phyloP scores from a whole-genome alignment of 92 coral and sea anemone species.

The Zoanthus sociatus region DNA sequence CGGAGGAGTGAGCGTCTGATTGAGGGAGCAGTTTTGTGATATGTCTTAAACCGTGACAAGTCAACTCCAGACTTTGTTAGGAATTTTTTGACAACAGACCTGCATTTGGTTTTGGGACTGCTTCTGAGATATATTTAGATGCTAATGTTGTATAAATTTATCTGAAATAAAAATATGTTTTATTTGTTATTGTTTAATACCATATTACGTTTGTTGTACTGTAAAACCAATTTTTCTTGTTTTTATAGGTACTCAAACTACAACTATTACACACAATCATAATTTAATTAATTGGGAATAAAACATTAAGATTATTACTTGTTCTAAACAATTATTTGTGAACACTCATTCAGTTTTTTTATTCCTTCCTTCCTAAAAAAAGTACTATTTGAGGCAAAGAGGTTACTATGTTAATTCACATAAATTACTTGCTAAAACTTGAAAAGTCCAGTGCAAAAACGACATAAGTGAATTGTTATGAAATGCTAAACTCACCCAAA shows the following conservation, averaged over 20 bases:
- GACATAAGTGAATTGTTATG: not conserved
- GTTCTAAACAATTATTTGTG: not conserved
- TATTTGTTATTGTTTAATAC: not conserved
- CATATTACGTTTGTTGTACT: not conserved
- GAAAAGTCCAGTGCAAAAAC: not conserved
- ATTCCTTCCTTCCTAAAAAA: not conserved
- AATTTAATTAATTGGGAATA: not conserved
- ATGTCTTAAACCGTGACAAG: slow-evolving; percentile 27
- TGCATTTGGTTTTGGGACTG: slow-evolving; percentile 26
- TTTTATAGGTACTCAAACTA: not conserved
- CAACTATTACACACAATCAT: not conserved
- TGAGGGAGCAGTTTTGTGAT: slow-evolving; percentile 5
- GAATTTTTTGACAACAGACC: slow-evolving; percentile 35
- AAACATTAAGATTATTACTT: not conserved
- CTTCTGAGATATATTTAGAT: slow-evolving; percentile 18
- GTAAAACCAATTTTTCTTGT: not conserved
- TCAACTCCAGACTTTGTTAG: slow-evolving; percentile 9
- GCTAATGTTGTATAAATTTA: slow-evolving; percentile 31
- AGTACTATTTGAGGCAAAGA: not conserved
- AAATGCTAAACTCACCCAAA: not conserved
- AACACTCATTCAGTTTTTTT: not conserved
- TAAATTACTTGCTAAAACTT: not conserved
- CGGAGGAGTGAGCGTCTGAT: slow-evolving; percentile 14
- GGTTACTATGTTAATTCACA: not conserved
- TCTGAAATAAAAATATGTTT: slow-evolving; percentile 32